Conservation (phyloP, 2,797 vertebrate species). For the Sorex maritimensis region DNA sequence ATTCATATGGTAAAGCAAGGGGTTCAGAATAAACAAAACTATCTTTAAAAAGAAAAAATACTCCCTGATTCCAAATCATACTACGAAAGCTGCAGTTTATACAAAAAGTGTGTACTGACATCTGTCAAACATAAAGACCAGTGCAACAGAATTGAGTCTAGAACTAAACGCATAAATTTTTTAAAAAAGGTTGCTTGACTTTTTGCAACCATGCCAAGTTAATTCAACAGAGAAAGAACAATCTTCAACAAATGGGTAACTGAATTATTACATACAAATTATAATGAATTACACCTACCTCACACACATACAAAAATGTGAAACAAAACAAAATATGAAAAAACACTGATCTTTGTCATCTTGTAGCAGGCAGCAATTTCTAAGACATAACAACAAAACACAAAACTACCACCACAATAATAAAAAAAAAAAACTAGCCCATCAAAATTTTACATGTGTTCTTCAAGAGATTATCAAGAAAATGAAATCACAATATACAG, state of each 20-base stretch:
- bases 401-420: neutral
- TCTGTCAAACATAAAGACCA: neutral
- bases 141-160: neutral
- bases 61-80: slow-evolving; percentile 44
- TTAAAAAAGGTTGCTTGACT: neutral
- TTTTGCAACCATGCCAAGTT: neutral
- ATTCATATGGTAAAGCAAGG: slow-evolving; percentile 24
- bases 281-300: neutral
- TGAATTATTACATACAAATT: slow-evolving; percentile 27
- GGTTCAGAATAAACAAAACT: slow-evolving; percentile 8
- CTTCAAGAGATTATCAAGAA: slow-evolving; percentile 9
- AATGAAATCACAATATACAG: neutral
- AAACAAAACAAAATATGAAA: neutral
- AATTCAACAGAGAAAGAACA: neutral
- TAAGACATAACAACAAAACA: neutral
- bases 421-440: neutral
- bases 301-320: slow-evolving; percentile 6
- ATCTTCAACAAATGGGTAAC: slow-evolving; percentile 9
- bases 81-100: neutral
- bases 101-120: neutral
- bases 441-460: slow-evolving; percentile 32
- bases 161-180: neutral
- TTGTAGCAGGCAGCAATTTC: neutral
- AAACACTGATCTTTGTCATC: neutral
- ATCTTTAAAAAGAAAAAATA: neutral